phyloP scores from a whole-genome alignment of 1,140 invertebrate genomes.

The Hormaphis cornu region DNA sequence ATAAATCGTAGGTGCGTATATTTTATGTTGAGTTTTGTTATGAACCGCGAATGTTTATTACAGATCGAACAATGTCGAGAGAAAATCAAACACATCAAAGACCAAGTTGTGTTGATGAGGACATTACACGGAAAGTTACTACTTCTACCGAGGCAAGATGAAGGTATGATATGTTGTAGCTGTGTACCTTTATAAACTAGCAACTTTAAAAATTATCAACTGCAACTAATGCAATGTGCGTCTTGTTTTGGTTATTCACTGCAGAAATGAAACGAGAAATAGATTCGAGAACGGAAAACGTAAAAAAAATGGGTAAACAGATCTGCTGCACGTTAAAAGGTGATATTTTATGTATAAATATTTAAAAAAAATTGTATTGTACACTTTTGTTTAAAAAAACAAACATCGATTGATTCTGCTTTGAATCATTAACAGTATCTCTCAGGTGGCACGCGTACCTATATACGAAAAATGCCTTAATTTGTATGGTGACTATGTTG shows the following conservation, averaged over 20 bases:
- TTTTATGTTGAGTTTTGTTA: not conserved
- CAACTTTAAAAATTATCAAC: not conserved
- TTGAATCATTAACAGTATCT: too few species aligned
- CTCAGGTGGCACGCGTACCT: too few species aligned
- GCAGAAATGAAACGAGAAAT: constrained; percentile 35
- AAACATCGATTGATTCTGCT: too few species aligned
- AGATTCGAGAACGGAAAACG: constrained; percentile 28
- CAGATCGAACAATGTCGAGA: constrained; percentile 36
- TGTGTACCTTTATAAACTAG: not conserved
- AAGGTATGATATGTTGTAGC: constrained; percentile 34
- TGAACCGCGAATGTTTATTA: not conserved
- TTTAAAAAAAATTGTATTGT: too few species aligned
- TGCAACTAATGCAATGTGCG: not conserved
- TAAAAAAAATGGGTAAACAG: constrained; percentile 35
- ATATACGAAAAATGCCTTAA: too few species aligned
- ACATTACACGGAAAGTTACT: constrained; percentile 36
- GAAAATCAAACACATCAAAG: constrained; percentile 36
- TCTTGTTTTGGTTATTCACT: not conserved
- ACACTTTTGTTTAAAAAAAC: too few species aligned
- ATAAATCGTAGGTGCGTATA: too few species aligned
- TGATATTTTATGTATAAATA: too few species aligned
- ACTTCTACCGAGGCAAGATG: constrained; percentile 37
- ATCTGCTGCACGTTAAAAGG: constrained; percentile 36
- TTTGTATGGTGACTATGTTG: too few species aligned
- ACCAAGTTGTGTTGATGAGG: constrained; percentile 36